A percentile compares a stretch with the other conserved stretches of the same genome.
Evolutionary conservation across 2,888 invertebrate genomes (phyloP).

Genomic region (Carabus problematicus): DNA sequence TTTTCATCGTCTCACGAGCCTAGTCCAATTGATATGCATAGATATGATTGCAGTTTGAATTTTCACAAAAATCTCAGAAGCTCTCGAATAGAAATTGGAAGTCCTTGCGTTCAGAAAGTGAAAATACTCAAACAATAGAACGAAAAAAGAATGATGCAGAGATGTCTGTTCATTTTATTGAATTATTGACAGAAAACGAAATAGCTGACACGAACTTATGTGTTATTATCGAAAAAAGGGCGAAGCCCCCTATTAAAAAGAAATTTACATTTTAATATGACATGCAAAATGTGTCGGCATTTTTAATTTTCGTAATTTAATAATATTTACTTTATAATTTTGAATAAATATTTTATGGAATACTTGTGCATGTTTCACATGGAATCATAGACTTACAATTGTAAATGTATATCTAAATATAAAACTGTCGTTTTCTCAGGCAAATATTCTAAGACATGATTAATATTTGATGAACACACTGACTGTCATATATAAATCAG

Average conservation of each 20-base stretch:
- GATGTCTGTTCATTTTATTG: background rate
- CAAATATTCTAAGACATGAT: no score
- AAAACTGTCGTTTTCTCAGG: no score
- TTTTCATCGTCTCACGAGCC: conserved; percentile 12
- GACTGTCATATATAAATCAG: no score
- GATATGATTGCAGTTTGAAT: conserved; percentile 7
- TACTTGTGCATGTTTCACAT: no score
- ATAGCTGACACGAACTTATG: no score
- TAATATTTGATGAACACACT: no score
- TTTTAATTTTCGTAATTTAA: background rate
- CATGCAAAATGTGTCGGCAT: conserved; percentile 24
- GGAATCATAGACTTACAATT: no score
- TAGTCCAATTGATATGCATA: conserved; percentile 24
- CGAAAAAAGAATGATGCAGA: background rate
- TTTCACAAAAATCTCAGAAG: background rate
- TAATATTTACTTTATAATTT: no score
- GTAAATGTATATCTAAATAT: no score
- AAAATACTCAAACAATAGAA: background rate
- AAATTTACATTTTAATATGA: conserved; percentile 21
- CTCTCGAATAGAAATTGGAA: background rate
- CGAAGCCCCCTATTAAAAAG: background rate
- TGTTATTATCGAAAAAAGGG: no score
- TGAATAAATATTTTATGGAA: no score
- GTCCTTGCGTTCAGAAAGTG: background rate
- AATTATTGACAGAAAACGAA: no score